Percentiles rank a stretch among this genome's conserved stretches.
Conservation (phyloP, 2,113 vertebrate species). For the Toxotes chatareus region DNA sequence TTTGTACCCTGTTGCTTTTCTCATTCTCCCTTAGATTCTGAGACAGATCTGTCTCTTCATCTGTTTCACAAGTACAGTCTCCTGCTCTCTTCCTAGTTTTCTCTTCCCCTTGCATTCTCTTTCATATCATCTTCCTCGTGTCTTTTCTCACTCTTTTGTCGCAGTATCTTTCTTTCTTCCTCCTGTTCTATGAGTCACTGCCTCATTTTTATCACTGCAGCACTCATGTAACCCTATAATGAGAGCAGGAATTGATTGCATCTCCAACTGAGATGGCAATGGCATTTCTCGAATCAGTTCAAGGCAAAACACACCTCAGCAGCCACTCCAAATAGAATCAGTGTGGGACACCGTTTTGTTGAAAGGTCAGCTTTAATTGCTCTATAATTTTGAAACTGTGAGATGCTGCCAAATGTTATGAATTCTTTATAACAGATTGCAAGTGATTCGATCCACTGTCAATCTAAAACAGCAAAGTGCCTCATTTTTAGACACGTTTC, state of each 20-base stretch:
- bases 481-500: background rate
- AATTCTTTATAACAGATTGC: background rate
- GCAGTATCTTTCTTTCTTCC: constrained; percentile 5
- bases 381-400: background rate
- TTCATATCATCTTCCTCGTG: constrained; percentile 52
- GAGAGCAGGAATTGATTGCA: constrained; percentile 50
- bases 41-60: background rate
- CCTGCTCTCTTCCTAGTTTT: constrained; percentile 19
- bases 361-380: background rate
- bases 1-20: constrained; percentile 1
- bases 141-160: background rate
- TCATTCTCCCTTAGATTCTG: constrained; percentile 3
- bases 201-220: constrained; percentile 44
- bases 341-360: background rate
- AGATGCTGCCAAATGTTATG: constrained; percentile 8
- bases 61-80: background rate
- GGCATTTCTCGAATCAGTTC: constrained; percentile 16
- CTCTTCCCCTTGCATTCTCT: constrained; percentile 30
- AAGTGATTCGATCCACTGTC: background rate
- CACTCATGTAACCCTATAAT: constrained; percentile 33
- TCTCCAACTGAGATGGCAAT: constrained; percentile 34
- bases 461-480: background rate
- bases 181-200: constrained; percentile 40
- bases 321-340: background rate
- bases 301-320: constrained; percentile 21